A percentile compares a stretch with the other conserved stretches of the same genome.
These are phyloP conservation scores for Oreochromis niloticus DNA, from an alignment of 2,113 vertebrate genomes.

Conservation along the genomic window DNA sequence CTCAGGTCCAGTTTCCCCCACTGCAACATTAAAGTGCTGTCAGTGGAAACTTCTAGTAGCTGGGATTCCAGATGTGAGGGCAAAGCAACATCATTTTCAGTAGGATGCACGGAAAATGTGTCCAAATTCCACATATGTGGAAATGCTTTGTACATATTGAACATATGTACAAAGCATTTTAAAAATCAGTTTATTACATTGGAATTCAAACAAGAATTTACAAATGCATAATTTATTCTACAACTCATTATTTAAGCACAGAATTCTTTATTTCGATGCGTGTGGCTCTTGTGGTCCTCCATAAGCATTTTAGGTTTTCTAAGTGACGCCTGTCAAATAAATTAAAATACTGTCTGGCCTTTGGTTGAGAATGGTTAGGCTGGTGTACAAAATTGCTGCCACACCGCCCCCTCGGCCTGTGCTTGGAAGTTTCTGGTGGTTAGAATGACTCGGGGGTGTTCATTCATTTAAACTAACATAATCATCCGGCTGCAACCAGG, in stretches of 20 bases:
- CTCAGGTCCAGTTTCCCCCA: neutral
- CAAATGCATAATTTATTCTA: fast-evolving
- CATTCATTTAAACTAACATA: neutral
- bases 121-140: no score
- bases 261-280: neutral
- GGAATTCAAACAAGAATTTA: neutral
- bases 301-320: no score
- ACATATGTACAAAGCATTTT: neutral
- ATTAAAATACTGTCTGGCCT: no score
- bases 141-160: neutral
- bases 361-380: no score
- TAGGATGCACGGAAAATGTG: neutral
- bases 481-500: neutral
- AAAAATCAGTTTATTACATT: neutral
- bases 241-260: neutral
- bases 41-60: neutral
- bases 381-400: neutral
- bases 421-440: neutral
- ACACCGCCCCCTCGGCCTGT: neutral
- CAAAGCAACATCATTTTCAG: neutral
- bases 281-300: neutral
- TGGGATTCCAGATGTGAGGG: neutral
- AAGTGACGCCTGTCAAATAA: no score
- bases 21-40: neutral
- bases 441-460: neutral